A percentile compares a stretch with the other conserved stretches of the same genome.
Evolutionary conservation across 1,140 invertebrate species (phyloP).

Genomic region (Drosophila punjabiensis): DNA sequence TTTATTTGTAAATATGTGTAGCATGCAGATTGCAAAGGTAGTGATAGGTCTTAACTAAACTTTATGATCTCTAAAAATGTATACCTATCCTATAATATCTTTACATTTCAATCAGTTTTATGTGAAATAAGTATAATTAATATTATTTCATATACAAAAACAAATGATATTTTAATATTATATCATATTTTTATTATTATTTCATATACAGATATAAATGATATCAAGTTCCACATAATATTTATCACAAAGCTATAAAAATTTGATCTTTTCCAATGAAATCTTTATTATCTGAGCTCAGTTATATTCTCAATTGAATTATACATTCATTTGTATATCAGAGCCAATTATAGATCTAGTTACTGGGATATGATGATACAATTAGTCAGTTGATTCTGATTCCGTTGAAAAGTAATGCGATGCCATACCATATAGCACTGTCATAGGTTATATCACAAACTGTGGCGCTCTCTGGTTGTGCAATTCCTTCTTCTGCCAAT

Average conservation of each 20-base stretch:
- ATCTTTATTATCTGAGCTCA: background rate
- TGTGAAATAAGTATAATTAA: no score
- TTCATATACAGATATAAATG: background rate
- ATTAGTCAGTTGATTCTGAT: conserved; percentile 8
- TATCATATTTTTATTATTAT: background rate
- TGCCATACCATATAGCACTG: background rate
- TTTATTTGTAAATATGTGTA: background rate
- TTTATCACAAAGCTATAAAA: background rate
- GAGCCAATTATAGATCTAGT: background rate
- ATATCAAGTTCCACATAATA: background rate
- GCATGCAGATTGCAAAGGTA: background rate
- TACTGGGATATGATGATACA: background rate
- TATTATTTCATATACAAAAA: background rate
- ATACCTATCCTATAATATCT: background rate
- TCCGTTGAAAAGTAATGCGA: conserved; percentile 10
- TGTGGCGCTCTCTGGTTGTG: conserved; percentile 20
- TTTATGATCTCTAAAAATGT: background rate
- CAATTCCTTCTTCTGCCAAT: conserved; percentile 27
- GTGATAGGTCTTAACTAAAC: no score
- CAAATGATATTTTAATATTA: no score
- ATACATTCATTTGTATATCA: background rate
- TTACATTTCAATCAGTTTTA: background rate
- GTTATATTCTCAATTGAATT: background rate
- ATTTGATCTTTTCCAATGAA: background rate
- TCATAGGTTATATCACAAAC: conserved; percentile 17